Conservation (phyloP, 1,140 invertebrate species). For the Maconellicoccus hirsutus region DNA sequence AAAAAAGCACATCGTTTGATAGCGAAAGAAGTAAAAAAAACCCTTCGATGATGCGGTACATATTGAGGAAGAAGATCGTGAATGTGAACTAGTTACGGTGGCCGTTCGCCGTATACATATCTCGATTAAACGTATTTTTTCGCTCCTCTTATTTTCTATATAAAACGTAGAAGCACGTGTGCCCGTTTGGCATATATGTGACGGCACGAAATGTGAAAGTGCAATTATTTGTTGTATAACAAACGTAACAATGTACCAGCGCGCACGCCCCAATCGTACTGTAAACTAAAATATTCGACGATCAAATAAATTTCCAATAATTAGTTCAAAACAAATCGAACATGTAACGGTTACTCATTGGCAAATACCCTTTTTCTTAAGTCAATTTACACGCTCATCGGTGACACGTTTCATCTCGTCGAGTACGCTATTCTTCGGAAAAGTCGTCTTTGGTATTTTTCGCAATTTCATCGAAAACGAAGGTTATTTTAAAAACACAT, state of each 20-base stretch:
- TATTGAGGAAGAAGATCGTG: background rate
- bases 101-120: background rate
- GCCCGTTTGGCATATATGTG: background rate
- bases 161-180: background rate
- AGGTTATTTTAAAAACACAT: no score
- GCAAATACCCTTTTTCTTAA: no score
- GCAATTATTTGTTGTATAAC: slow-evolving; percentile 9
- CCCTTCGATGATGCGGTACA: background rate
- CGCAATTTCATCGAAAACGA: no score
- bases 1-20: background rate
- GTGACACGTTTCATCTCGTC: no score
- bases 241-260: background rate
- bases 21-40: background rate
- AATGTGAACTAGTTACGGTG: background rate
- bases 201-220: slow-evolving; percentile 7
- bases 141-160: background rate
- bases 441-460: no score
- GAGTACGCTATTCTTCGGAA: no score
- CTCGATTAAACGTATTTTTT: background rate
- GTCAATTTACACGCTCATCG: no score
- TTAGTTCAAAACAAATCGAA: no score
- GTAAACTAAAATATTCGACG: no score
- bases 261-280: background rate
- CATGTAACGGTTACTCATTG: no score
- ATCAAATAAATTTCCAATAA: no score